These are phyloP conservation scores for Pipa parva DNA, from an alignment of 2,113 vertebrate species.

Conservation along the genomic window DNA sequence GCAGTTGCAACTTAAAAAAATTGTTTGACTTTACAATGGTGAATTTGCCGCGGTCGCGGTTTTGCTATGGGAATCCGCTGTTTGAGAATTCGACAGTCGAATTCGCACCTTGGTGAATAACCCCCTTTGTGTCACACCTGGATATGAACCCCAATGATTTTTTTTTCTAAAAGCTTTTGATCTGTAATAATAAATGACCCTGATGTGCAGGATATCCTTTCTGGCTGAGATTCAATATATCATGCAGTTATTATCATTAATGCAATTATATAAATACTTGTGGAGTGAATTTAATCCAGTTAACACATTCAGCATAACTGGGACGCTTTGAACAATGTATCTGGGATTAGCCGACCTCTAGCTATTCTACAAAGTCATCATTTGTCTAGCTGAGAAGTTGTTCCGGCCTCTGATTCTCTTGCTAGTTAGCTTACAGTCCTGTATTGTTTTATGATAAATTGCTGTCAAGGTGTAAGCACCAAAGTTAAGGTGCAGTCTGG, in stretches of 20 bases:
- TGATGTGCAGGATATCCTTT: not conserved
- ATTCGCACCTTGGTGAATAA: too few species aligned
- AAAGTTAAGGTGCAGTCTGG: not conserved
- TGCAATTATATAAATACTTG: not conserved
- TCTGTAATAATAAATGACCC: not conserved
- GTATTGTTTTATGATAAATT: conserved; percentile 37
- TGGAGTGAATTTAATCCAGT: not conserved
- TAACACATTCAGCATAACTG: not conserved
- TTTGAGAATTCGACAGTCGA: too few species aligned
- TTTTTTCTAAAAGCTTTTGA: not conserved
- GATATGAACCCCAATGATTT: not conserved
- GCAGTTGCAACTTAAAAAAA: too few species aligned
- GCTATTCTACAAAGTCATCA: not conserved
- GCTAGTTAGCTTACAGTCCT: conserved; percentile 7
- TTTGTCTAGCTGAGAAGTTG: not conserved
- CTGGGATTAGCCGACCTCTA: not conserved
- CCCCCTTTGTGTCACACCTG: too few species aligned
- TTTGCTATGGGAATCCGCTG: too few species aligned
- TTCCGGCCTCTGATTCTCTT: conserved; percentile 18
- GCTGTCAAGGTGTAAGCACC: conserved; percentile 17
- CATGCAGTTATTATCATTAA: not conserved
- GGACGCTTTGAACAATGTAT: not conserved
- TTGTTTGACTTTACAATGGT: too few species aligned
- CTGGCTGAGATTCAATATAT: not conserved
- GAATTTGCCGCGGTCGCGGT: too few species aligned